Base-by-base conservation (phyloP, 2,113 vertebrate genomes). In the Anser brachyrhynchus region DNA sequence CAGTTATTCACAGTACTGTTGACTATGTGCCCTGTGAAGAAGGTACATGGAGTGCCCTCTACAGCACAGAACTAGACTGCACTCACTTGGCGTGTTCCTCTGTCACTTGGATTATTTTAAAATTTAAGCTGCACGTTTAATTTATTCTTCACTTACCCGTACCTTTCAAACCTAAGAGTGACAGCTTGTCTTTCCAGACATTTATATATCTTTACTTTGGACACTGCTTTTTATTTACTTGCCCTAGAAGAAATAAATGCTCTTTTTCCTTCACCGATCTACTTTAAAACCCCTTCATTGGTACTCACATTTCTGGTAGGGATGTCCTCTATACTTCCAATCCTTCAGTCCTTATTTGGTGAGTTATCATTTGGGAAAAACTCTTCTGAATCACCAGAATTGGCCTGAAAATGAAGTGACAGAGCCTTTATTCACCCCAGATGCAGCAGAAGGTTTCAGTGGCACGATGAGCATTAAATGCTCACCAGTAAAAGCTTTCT, bases 1-100 rank as follows among this genome's bases (percentile, higher is more conserved):
- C 26, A 29, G 28, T 55, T 13, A 35, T 33, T 76, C 46, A 29
- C 31, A 3, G 2, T 37, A 21, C 26, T 28, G 25, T 44, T 26
- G 33, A 37, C 57, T 80, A 66, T n/a, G 58, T 21, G 23, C 37
- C 20, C 54, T 67, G 14, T 61, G 46, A 84, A 39, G 29, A 64
- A 71, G 90, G 71, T 33, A 37, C 65, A 7, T 3, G 44, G 62
- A 49, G 80, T 89, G 77, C 85, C 89, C 93, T 79, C 96, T 93
- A 8, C 62, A 74, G 89, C n/a, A 13, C 16, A 1, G 13, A 73
- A 5, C 64, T 72, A 57, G 43, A 14, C 54, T 75, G 39, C 2
- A 5, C 5, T 12, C 83, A 7, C 23, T 3, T 59, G 76, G 3
- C 10, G 3, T 18, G 13, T 33, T 61, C 69, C 90, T 57, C 51